These are phyloP conservation scores for Mycetomoellerius zeteki DNA, from an alignment of 1,140 invertebrate genomes.

Conservation along the genomic window DNA sequence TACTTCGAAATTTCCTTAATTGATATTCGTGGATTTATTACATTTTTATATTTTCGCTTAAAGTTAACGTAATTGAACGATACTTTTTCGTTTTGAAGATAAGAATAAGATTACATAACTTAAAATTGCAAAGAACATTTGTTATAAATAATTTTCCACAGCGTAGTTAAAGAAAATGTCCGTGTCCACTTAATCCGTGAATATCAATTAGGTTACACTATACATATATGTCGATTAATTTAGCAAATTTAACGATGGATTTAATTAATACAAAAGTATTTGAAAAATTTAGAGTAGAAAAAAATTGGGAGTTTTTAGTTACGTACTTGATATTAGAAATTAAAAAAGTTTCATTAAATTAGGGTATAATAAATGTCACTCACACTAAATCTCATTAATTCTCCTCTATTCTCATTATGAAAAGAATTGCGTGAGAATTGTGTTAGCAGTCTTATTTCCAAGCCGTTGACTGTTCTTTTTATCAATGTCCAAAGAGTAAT, in stretches of 20 bases:
- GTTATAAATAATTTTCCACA: too few relatives aligned
- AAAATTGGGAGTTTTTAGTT: too few relatives aligned
- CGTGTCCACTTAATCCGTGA: too few relatives aligned
- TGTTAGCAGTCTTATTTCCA: constrained; percentile 1
- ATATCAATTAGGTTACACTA: too few relatives aligned
- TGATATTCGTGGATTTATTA: too few relatives aligned
- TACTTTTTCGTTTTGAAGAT: too few relatives aligned
- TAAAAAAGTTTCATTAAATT: not conserved
- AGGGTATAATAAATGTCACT: not conserved
- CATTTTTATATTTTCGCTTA: too few relatives aligned
- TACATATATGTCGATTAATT: not conserved
- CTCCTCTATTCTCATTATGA: not conserved
- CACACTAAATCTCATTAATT: not conserved
- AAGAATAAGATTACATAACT: too few relatives aligned
- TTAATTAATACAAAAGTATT: not conserved
- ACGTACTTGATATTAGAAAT: not conserved
- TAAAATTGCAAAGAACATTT: too few relatives aligned
- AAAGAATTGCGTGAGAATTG: not conserved
- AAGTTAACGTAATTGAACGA: too few relatives aligned
- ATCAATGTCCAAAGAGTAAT: constrained; percentile 53
- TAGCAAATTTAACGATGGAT: not conserved
- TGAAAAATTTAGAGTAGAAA: not conserved
- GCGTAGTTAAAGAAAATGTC: too few relatives aligned
- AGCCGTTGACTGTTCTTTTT: constrained; percentile 38
- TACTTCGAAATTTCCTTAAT: too few relatives aligned